A percentile compares a stretch with the other conserved stretches of the same genome.
Conservation (phyloP, 2,113 vertebrate species). For the Serinus canaria region DNA sequence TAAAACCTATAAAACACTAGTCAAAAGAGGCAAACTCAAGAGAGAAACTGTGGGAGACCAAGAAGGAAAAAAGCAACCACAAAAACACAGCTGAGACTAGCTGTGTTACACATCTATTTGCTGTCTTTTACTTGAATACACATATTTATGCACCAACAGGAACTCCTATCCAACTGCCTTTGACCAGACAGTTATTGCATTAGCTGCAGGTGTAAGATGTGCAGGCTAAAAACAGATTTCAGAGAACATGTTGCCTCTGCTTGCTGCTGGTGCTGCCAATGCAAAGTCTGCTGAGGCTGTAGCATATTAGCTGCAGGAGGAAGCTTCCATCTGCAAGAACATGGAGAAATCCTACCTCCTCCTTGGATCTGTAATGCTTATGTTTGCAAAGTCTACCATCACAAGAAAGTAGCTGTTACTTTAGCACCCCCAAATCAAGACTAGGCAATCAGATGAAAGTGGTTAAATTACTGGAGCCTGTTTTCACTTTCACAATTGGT, state of each 20-base stretch:
- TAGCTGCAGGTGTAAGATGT: not conserved
- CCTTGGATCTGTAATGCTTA: not conserved
- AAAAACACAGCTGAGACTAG: not conserved
- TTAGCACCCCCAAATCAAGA: not conserved
- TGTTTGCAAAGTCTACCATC: not conserved
- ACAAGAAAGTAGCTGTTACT: not conserved
- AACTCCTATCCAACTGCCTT: not conserved
- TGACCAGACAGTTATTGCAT: not conserved
- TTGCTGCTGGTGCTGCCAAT: not conserved
- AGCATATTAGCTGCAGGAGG: not conserved
- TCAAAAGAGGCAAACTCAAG: not conserved
- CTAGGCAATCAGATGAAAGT: not conserved
- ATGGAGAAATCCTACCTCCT: not conserved
- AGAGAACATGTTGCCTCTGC: fast-evolving
- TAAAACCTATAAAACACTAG: not conserved
- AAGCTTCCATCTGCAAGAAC: not conserved
- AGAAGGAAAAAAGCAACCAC: not conserved
- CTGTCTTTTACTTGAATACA: not conserved
- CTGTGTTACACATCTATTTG: not conserved
- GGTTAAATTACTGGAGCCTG: not conserved
- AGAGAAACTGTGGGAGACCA: not conserved
- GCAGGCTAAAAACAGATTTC: not conserved
- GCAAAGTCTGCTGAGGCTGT: not conserved
- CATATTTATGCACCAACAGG: fast-evolving
- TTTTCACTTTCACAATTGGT: not conserved